Base-by-base conservation (phyloP, 2,797 vertebrate genomes). In the Syndactyla subalaris region DNA sequence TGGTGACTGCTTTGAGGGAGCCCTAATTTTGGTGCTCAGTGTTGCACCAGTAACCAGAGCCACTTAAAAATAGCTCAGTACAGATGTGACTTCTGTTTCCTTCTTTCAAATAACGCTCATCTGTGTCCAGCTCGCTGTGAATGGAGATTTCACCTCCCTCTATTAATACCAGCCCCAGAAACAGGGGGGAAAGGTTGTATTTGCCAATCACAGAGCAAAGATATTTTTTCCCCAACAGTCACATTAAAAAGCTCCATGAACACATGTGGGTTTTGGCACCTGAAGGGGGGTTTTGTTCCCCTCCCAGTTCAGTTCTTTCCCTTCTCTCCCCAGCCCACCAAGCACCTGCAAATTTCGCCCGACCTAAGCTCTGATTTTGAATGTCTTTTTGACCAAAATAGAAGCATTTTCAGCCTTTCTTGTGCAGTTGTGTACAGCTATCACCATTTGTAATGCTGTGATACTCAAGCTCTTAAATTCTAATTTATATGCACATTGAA, bases 21-120 rank as follows among this genome's bases (percentile, higher is more conserved):
- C 81, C 93, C 93, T 83, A 85, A 93, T 93, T 96, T 84, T 93
- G 95, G 86, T 79, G 88, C 82, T 2, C 63, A 79, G 52, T 34
- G 61, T 48, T 73, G 83, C 83, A 82, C 92, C 86, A 93, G 93
- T 84, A 82, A 89, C 93, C 94, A 95, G 58, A 75, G 92, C 39
- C 74, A 36, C 75, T 94, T 62, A 96, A 96, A 97, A 97, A 97
- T 95, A 97, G 90, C 87, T 63, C 18, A 0, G 54, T 51, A n/a
- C 94, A 97, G 94, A 93, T 97, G 94, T 94, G 78, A 94, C 83
- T 88, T 94, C 77, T 91, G 94, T 34, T 67, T 96, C 30, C 58
- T 57, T 71, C 85, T 96, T 75, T 96, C 39, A 77, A 96, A 92
- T 51, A 91, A 93, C 3, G 46, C 12, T 81, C 92, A 85, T 81